phyloP scores from a whole-genome alignment of 2,113 vertebrate genomes.

The Acrocephalus kingi region DNA sequence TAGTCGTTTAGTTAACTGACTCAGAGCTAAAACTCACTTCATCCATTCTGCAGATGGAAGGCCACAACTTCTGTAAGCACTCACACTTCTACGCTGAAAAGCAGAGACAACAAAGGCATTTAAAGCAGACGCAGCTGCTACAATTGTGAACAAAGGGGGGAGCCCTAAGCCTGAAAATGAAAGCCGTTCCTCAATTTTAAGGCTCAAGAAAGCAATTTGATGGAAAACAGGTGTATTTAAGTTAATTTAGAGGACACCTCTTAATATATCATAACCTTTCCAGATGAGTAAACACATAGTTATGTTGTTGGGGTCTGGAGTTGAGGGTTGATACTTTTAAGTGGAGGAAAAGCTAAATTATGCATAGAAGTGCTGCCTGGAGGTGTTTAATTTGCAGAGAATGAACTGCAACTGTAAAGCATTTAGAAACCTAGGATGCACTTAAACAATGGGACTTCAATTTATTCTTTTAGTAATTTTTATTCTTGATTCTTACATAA shows the following conservation, averaged over 20 bases:
- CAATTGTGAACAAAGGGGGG: background rate
- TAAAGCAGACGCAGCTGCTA: background rate
- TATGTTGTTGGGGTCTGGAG: fast-evolving
- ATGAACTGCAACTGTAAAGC: background rate
- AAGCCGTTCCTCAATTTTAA: fast-evolving
- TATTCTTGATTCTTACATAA: background rate
- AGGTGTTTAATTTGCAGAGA: background rate
- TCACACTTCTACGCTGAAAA: fast-evolving
- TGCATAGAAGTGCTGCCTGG: background rate
- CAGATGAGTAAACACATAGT: background rate
- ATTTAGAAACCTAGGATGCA: background rate
- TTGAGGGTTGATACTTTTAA: background rate
- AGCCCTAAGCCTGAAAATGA: conserved; percentile 2
- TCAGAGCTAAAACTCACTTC: background rate
- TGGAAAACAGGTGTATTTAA: background rate
- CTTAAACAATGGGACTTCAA: fast-evolving
- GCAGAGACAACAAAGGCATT: background rate
- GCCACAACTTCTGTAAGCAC: background rate
- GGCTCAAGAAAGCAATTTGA: background rate
- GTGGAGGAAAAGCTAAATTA: background rate
- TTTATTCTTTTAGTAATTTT: background rate
- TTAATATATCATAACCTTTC: background rate
- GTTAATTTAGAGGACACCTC: background rate
- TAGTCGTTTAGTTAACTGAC: background rate
- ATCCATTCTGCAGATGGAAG: fast-evolving